These are phyloP conservation scores for Zaprionus capensis DNA, from an alignment of 1,140 invertebrate genomes.

Conservation along the genomic window DNA sequence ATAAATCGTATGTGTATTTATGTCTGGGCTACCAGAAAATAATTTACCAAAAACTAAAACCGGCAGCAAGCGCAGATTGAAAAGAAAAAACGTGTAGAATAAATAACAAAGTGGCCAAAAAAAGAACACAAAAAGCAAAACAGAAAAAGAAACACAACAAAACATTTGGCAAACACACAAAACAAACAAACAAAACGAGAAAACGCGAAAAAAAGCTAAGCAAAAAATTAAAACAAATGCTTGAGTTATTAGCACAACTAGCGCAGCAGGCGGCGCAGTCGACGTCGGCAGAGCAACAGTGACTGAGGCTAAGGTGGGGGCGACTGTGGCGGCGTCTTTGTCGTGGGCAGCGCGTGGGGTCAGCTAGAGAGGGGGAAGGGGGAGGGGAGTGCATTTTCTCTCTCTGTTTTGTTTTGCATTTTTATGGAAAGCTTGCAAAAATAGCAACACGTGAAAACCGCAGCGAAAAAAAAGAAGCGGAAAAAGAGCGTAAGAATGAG, in stretches of 20 bases:
- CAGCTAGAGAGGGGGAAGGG: constrained; percentile 1
- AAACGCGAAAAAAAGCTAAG: constrained; percentile 16
- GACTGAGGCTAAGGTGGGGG: neutral
- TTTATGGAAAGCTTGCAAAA: constrained; percentile 61
- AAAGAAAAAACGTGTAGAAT: constrained; percentile 64
- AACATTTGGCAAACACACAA: constrained; percentile 46
- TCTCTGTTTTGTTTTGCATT: constrained; percentile 52
- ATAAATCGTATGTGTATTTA: constrained; percentile 78
- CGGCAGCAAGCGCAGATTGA: constrained; percentile 37
- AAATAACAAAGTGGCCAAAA: constrained; percentile 48
- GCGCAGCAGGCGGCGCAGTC: neutral
- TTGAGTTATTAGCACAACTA: constrained; percentile 75
- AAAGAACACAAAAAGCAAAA: constrained; percentile 30
- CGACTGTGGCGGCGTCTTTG: constrained; percentile 19
- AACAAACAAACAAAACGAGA: constrained; percentile 30
- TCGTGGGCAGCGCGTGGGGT: constrained; percentile 40
- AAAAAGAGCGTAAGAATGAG: neutral
- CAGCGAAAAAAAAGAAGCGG: constrained; percentile 14
- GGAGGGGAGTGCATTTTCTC: neutral
- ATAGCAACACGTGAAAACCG: constrained; percentile 79
- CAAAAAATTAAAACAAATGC: constrained; percentile 65
- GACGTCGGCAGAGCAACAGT: neutral
- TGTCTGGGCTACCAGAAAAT: constrained; percentile 71
- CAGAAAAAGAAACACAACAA: constrained; percentile 37
- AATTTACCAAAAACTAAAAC: constrained; percentile 76